A percentile compares a stretch with the other conserved stretches of the same genome.
phyloP scores from a whole-genome alignment of 1,140 invertebrate species.

The Armadillidium nasatum region DNA sequence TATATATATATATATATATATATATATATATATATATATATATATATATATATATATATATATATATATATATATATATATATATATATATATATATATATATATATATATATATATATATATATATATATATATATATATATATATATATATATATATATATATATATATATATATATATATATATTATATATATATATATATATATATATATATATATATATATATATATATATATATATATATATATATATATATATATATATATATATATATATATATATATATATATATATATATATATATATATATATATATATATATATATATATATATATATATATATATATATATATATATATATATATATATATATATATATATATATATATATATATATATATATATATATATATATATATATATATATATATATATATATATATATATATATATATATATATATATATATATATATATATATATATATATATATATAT shows the following conservation, averaged over 20 bases:
- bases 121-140: background rate
- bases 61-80: conserved; percentile 20
- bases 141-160: background rate
- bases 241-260: conserved; percentile 16
- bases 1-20: background rate
- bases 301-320: conserved; percentile 19
- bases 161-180: background rate
- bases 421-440: conserved; percentile 21
- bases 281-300: conserved; percentile 19
- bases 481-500: conserved; percentile 18
- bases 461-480: background rate
- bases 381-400: too few relatives aligned
- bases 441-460: conserved; percentile 15
- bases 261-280: conserved; percentile 20
- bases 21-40: conserved; percentile 5
- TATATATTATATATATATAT: conserved; percentile 15
- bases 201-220: conserved; percentile 20
- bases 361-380: too few relatives aligned
- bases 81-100: conserved; percentile 19
- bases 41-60: conserved; percentile 19
- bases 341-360: conserved; percentile 1
- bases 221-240: conserved; percentile 17
- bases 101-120: conserved; percentile 17
- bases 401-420: conserved; percentile 16
- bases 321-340: conserved; percentile 20